Conservation (phyloP, 2,888 invertebrate genomes). For the Ectobius pallidus region DNA sequence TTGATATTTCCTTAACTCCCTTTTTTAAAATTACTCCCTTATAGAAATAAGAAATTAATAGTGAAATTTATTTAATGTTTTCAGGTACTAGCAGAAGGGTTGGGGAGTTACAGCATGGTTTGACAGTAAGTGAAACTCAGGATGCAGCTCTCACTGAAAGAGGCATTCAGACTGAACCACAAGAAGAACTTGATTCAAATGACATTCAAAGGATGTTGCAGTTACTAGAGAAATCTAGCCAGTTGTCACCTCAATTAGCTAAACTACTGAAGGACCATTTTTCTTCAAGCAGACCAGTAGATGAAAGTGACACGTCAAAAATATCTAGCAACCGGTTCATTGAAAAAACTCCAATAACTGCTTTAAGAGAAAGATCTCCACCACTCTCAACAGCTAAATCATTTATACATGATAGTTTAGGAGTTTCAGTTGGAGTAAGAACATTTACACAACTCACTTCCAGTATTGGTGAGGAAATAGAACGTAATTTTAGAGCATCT, state of each 20-base stretch:
- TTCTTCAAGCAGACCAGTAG: neutral
- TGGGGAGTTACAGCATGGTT: too few relatives aligned
- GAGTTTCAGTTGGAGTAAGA: neutral
- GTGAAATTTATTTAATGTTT: too few relatives aligned
- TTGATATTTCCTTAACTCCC: too few relatives aligned
- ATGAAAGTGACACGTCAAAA: neutral
- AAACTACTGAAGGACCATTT: conserved; percentile 29
- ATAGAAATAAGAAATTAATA: too few relatives aligned
- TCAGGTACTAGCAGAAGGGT: too few relatives aligned
- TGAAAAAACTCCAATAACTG: neutral
- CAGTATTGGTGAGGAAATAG: neutral
- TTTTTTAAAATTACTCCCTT: too few relatives aligned
- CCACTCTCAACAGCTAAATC: too few relatives aligned
- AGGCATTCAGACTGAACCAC: conserved; percentile 29
- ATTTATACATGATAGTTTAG: neutral
- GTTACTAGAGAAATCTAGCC: conserved; percentile 18
- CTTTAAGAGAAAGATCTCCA: neutral
- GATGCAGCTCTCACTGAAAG: too few relatives aligned
- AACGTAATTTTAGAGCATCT: neutral
- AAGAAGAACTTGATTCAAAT: conserved; percentile 16
- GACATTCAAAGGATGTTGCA: conserved; percentile 26
- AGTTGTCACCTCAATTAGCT: conserved; percentile 21
- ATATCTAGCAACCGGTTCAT: neutral
- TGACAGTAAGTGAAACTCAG: too few relatives aligned
- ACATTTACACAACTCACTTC: neutral